Evolutionary conservation across 2,888 invertebrate species (phyloP), one percentile per base, ranked within the genome.

Genomic region (Embidobia sp.): DNA sequence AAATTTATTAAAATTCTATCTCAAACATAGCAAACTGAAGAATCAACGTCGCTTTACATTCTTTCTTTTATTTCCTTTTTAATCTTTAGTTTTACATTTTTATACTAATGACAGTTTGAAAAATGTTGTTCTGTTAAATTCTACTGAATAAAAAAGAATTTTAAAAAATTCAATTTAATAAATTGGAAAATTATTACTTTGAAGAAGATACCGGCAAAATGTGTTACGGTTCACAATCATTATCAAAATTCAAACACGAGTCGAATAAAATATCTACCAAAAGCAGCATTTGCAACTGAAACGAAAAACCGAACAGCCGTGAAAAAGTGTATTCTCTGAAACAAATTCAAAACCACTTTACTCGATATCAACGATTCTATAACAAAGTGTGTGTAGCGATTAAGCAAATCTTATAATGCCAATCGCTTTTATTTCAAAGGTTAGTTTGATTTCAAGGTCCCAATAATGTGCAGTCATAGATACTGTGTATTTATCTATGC

Each of bases 401-500:
- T 59, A 63, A 61, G 51, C 40, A 40, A 74, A 67, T 67, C 74
- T 57, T 51, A 16, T 19, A 35, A 31, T 2, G 55, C 16, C 22
- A 22, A 73, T 57, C 61, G 31, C 18, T 67, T 67, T 37, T 48
- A 67, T 53, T 75, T 75, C 67, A 67, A 75, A 67, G 61, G 67
- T 67, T 75, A 55, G 33, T 63, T 61, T 13, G 40, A 63, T 67
- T 75, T 75, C 74, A 75, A 75, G 74, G 74, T 67, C 35, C 13
- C 19, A 40, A 27, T 61, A 61, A 61, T 61, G 35, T 75, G 74
- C 74, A 75, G 18, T 67, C 46, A 67, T 67, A 67, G 61, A 19
- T 1, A 48, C 31, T 22, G 13, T 16, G 42, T 63, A 31, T 64
- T 74, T 74, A 67, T 74, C 74, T 61, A 74, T 66, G 66, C 35